A percentile compares a stretch with the other conserved stretches of the same genome.
Conservation (phyloP, 2,888 invertebrate species). For the Eristalis intricaria region DNA sequence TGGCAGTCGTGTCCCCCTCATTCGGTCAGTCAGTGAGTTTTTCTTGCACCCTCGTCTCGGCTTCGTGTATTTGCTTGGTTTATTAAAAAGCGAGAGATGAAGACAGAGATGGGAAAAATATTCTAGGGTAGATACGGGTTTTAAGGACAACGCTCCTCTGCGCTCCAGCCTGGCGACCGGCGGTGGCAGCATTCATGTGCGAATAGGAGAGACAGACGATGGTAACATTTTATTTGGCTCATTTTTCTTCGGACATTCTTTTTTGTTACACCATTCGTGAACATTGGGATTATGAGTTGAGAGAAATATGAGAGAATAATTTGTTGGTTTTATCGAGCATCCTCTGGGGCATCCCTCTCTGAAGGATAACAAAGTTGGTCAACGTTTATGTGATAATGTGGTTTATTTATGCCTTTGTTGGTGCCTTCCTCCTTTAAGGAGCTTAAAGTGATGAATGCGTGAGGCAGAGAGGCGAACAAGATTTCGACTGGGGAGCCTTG, state of each 20-base stretch:
- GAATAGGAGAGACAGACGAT: neutral
- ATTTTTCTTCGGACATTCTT: slow-evolving; percentile 20
- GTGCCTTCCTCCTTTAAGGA: neutral
- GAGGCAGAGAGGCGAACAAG: neutral
- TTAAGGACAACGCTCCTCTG: neutral
- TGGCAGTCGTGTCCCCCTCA: neutral
- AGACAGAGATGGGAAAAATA: neutral
- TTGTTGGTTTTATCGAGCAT: slow-evolving; percentile 22
- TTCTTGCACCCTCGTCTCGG: neutral
- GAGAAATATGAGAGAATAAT: slow-evolving; percentile 29
- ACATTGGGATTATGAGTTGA: slow-evolving; percentile 24
- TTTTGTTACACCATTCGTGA: slow-evolving; percentile 9
- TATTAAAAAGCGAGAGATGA: slow-evolving; percentile 30
- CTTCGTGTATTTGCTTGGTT: slow-evolving; percentile 35
- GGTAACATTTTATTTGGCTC: slow-evolving; percentile 18
- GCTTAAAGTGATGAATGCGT: neutral
- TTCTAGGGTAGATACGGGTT: neutral
- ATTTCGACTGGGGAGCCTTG: neutral
- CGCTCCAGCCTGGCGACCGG: no score
- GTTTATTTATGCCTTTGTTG: slow-evolving; percentile 8
- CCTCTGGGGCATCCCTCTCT: neutral
- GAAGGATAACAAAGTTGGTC: slow-evolving; percentile 21
- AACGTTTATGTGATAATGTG: slow-evolving; percentile 17
- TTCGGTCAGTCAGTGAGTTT: slow-evolving; percentile 32
- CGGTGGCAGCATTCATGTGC: slow-evolving; percentile 4